Evolutionary conservation across 2,113 vertebrate species (phyloP).

Genomic region (Progne subis): DNA sequence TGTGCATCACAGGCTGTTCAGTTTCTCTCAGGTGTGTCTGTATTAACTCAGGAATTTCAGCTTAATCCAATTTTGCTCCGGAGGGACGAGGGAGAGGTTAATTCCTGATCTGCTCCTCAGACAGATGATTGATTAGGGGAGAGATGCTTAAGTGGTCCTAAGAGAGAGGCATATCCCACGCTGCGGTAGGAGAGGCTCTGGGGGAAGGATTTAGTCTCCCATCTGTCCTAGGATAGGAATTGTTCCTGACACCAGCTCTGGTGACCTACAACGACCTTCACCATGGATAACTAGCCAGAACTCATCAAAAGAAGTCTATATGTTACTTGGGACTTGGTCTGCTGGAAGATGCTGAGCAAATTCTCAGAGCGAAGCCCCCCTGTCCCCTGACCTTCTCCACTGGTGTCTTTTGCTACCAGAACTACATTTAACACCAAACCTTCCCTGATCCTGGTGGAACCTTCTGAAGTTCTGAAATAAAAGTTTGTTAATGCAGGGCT

Average conservation of each 20-base stretch:
- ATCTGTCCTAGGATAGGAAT: neutral
- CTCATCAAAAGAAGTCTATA: neutral
- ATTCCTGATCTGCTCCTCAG: neutral
- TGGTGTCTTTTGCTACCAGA: neutral
- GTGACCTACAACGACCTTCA: neutral
- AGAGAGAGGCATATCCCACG: neutral
- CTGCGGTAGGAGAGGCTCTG: neutral
- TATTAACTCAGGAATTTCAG: neutral
- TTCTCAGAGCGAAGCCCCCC: fast-evolving
- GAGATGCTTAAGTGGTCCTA: neutral
- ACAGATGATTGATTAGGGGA: neutral
- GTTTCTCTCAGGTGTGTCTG: neutral
- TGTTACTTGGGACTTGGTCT: neutral
- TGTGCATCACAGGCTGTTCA: fast-evolving
- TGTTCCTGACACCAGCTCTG: neutral
- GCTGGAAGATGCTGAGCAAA: neutral
- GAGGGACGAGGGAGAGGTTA: neutral
- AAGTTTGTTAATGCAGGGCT: neutral
- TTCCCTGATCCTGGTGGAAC: neutral
- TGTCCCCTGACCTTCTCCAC: neutral
- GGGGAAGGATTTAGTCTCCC: neutral
- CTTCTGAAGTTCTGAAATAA: neutral
- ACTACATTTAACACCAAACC: neutral
- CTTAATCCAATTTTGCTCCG: neutral
- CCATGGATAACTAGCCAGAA: neutral